phyloP scores from a whole-genome alignment of 2,888 invertebrate genomes.

The Tetanocera ferruginea region DNA sequence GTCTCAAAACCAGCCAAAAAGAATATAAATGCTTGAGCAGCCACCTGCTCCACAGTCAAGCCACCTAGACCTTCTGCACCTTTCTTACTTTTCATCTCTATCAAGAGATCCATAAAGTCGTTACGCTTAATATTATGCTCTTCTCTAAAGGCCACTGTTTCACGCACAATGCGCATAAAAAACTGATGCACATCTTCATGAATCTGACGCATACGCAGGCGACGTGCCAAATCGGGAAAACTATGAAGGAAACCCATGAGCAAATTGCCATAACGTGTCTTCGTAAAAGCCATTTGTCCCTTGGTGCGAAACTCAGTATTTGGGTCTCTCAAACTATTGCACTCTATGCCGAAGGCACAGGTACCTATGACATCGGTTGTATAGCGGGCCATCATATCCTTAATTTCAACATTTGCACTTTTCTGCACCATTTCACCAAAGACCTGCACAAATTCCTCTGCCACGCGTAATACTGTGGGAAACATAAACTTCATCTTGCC shows the following conservation, averaged over 20 bases:
- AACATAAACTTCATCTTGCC: slow-evolving; percentile 55
- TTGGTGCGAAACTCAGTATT: slow-evolving; percentile 58
- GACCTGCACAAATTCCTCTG: slow-evolving; percentile 31
- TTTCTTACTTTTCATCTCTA: slow-evolving; percentile 63
- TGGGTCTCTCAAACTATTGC: slow-evolving; percentile 63
- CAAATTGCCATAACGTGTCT: slow-evolving; percentile 30
- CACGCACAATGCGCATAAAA: slow-evolving; percentile 60
- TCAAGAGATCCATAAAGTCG: slow-evolving; percentile 71
- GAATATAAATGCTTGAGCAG: slow-evolving; percentile 73
- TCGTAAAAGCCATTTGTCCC: slow-evolving; percentile 49
- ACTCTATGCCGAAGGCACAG: slow-evolving; percentile 68
- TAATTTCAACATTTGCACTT: slow-evolving; percentile 53
- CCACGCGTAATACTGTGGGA: slow-evolving; percentile 48
- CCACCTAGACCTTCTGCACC: neutral
- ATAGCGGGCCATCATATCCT: slow-evolving; percentile 60
- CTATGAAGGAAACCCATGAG: slow-evolving; percentile 31
- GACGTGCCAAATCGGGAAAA: slow-evolving; percentile 48
- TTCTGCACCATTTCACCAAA: slow-evolving; percentile 16
- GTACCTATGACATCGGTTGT: slow-evolving; percentile 70
- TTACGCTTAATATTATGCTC: slow-evolving; percentile 63
- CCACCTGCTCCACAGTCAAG: slow-evolving; percentile 68
- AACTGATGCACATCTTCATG: slow-evolving; percentile 55
- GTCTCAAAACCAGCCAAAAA: slow-evolving; percentile 73
- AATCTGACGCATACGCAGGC: slow-evolving; percentile 45
- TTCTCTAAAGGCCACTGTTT: slow-evolving; percentile 66